phyloP scores from a whole-genome alignment of 2,797 vertebrate species.

The Paratrypauchen microcephalus region DNA sequence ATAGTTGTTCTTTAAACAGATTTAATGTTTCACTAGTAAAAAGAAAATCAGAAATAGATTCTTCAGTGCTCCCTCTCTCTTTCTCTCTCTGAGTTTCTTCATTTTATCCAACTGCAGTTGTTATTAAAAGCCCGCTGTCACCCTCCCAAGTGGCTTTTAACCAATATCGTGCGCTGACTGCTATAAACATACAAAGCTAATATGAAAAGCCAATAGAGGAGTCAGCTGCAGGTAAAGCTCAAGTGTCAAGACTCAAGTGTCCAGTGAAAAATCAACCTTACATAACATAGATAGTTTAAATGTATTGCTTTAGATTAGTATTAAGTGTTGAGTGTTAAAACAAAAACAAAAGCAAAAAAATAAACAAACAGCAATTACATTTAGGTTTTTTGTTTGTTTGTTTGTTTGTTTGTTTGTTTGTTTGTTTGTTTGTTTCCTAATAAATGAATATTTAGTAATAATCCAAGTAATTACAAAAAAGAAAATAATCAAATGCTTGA shows the following conservation, averaged over 20 bases:
- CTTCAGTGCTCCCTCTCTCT: conserved; percentile 36
- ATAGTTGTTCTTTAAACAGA: conserved; percentile 14
- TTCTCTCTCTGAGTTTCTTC: conserved; percentile 13
- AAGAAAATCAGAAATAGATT: conserved; percentile 30
- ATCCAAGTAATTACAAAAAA: too few relatives aligned
- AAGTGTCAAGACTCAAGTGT: conserved; percentile 20
- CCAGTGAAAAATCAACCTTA: conserved; percentile 14
- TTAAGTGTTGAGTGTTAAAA: too few relatives aligned
- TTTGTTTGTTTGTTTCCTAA: too few relatives aligned
- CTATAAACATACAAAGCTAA: conserved; percentile 50
- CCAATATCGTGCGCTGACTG: conserved; percentile 24
- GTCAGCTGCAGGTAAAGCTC: conserved; percentile 19
- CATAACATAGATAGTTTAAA: too few relatives aligned
- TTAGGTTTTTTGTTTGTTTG: too few relatives aligned
- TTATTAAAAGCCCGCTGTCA: conserved; percentile 45
- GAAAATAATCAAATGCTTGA: too few relatives aligned
- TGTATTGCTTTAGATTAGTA: too few relatives aligned
- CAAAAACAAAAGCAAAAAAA: too few relatives aligned
- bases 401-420: too few relatives aligned
- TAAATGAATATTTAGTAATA: too few relatives aligned
- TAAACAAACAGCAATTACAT: too few relatives aligned
- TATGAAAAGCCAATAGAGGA: conserved; percentile 47
- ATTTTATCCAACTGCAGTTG: conserved; percentile 30
- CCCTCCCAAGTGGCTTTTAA: conserved; percentile 52
- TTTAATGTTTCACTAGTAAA: conserved; percentile 18